phyloP scores from a whole-genome alignment of 2,113 vertebrate species.

The Odontesthes bonariensis region DNA sequence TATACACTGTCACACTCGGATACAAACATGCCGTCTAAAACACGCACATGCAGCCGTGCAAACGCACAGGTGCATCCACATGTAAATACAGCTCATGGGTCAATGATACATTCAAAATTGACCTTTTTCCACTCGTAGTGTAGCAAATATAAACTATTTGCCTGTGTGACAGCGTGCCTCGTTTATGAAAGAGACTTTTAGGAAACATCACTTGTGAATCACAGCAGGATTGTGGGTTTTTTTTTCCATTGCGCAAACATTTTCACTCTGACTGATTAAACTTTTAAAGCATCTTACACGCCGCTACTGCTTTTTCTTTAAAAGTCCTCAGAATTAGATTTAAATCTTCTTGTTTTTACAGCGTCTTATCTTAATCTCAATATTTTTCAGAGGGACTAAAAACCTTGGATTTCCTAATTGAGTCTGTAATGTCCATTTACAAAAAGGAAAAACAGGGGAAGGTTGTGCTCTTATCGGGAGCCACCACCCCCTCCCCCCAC shows the following conservation, averaged over 20 bases:
- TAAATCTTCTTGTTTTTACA: not conserved
- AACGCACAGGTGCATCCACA: conserved; percentile 78
- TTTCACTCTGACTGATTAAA: conserved; percentile 2
- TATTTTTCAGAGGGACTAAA: not conserved
- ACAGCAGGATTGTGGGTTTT: not conserved
- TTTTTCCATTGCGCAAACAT: conserved; percentile 40
- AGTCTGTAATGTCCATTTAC: conserved; percentile 40
- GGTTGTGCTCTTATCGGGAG: conserved; percentile 74
- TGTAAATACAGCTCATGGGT: conserved; percentile 67
- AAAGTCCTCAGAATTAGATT: not conserved
- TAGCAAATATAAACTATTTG: conserved; percentile 47
- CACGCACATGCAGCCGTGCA: conserved; percentile 58
- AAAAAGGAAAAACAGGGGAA: conserved; percentile 66
- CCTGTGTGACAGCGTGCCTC: conserved; percentile 27
- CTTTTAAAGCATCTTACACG: not conserved
- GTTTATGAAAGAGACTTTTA: conserved; percentile 42
- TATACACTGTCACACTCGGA: conserved; percentile 78
- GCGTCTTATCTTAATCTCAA: too few relatives aligned
- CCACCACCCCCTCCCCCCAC: too few relatives aligned
- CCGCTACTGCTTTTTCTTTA: too few relatives aligned
- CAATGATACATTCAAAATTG: conserved; percentile 48
- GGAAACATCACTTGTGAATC: conserved; percentile 52
- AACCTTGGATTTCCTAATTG: not conserved
- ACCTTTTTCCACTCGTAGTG: conserved; percentile 56
- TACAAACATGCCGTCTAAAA: conserved; percentile 75